Evolutionary conservation across 2,113 vertebrate genomes (phyloP).

Genomic region (Mustela nigripes): DNA sequence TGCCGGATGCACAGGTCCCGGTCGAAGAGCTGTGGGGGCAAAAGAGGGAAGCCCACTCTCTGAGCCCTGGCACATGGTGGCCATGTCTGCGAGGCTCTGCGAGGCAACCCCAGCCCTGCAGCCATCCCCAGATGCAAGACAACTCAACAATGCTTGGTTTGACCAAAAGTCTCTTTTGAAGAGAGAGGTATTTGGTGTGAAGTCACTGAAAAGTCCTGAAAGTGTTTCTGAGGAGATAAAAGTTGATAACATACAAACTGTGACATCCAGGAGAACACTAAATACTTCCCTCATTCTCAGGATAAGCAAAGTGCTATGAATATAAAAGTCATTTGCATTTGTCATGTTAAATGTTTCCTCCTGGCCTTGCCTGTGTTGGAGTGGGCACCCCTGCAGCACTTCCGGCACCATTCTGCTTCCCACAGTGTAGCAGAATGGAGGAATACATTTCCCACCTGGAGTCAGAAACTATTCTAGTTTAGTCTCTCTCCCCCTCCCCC

Average conservation of each 20-base stretch:
- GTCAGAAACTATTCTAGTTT: not conserved
- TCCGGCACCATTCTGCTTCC: not conserved
- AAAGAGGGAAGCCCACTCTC: not conserved
- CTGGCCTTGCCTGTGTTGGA: not conserved
- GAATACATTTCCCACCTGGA: not conserved
- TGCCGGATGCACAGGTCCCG: conserved; percentile 95
- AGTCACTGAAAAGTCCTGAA: not conserved
- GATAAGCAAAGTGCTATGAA: not conserved
- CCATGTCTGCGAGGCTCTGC: not conserved
- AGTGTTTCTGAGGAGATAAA: not conserved
- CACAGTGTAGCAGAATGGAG: not conserved
- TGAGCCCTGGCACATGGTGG: too few species aligned
- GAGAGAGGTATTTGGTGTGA: not conserved
- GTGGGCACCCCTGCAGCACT: not conserved
- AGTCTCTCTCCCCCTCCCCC: not conserved
- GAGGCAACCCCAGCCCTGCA: not conserved
- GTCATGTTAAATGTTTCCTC: not conserved
- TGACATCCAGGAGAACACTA: not conserved
- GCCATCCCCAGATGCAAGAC: too few species aligned
- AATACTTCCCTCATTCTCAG: not conserved
- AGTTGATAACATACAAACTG: not conserved
- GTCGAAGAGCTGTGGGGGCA: conserved; percentile 92
- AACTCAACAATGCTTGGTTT: not conserved
- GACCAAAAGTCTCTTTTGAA: not conserved
- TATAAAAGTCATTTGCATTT: not conserved